A percentile compares a stretch with the other conserved stretches of the same genome.
phyloP scores from a whole-genome alignment of 1,140 invertebrate species.

The Bombus affinis region DNA sequence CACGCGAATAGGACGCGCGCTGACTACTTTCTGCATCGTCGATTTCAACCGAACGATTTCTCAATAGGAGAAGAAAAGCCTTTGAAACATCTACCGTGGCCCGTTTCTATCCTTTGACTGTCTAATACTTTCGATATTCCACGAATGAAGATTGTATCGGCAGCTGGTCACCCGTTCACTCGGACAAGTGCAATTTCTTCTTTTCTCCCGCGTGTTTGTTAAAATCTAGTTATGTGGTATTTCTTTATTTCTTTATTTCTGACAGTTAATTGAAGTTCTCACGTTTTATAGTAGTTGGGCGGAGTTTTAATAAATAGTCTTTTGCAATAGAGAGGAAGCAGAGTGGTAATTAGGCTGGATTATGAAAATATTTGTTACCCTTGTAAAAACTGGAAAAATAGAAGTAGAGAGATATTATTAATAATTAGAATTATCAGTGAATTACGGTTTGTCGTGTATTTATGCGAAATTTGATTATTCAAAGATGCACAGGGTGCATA shows the following conservation, averaged over 20 bases:
- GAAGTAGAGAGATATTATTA: neutral
- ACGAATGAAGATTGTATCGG: conserved; percentile 24
- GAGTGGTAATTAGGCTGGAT: too few species aligned
- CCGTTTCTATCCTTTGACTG: neutral
- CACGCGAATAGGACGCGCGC: neutral
- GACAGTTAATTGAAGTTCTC: neutral
- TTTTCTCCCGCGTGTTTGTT: neutral
- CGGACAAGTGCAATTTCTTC: neutral
- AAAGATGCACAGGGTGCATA: too few species aligned
- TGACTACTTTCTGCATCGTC: conserved; percentile 26
- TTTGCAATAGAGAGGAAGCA: neutral
- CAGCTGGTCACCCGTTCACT: neutral
- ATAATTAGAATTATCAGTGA: neutral
- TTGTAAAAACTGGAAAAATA: too few species aligned
- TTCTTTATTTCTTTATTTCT: neutral
- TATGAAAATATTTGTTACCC: too few species aligned
- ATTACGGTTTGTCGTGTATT: too few species aligned
- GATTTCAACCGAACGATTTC: neutral
- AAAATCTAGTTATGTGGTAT: neutral
- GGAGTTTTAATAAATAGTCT: neutral
- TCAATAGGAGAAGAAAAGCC: neutral
- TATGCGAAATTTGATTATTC: neutral
- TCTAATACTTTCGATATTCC: conserved; percentile 9
- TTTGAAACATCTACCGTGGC: neutral
- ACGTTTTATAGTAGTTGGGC: neutral